Percentiles rank a stretch among this genome's conserved stretches.
These are phyloP conservation scores for Ligdia adustata DNA, from an alignment of 2,888 invertebrate species.

Conservation along the genomic window DNA sequence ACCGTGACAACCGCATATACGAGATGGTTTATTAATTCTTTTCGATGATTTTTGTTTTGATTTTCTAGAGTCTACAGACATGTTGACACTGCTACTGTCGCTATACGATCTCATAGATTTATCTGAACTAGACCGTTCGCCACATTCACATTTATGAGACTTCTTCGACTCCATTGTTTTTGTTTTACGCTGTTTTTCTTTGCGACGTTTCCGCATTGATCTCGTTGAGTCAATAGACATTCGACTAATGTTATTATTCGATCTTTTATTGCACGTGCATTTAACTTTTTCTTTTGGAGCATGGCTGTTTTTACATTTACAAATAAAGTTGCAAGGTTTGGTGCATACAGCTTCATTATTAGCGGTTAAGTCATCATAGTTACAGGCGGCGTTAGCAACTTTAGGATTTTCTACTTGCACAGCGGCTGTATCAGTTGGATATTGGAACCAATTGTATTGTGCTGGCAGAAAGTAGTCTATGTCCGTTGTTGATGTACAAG, in stretches of 20 bases:
- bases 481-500: conserved; percentile 71
- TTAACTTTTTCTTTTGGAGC: not conserved
- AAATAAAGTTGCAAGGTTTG: conserved; percentile 47
- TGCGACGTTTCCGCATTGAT: conserved; percentile 1
- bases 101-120: too few species aligned
- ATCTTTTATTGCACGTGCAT: not conserved
- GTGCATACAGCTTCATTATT: conserved; percentile 37
- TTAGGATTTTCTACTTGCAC: conserved; percentile 50
- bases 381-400: conserved; percentile 25
- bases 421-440: conserved; percentile 37
- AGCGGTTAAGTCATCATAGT: conserved; percentile 11
- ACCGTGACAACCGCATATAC: too few species aligned
- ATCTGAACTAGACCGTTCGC: not conserved
- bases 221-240: conserved; percentile 25
- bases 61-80: not conserved
- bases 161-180: not conserved
- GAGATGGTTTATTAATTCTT: too few species aligned
- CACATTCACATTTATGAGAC: not conserved
- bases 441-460: conserved; percentile 33
- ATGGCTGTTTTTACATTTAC: conserved; percentile 24
- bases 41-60: not conserved
- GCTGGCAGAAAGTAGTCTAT: conserved; percentile 59
- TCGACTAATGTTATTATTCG: conserved; percentile 14
- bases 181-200: conserved; percentile 1
- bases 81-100: not conserved